Evolutionary conservation across 2,113 vertebrate species (phyloP).

Genomic region (Plectropomus leopardus): DNA sequence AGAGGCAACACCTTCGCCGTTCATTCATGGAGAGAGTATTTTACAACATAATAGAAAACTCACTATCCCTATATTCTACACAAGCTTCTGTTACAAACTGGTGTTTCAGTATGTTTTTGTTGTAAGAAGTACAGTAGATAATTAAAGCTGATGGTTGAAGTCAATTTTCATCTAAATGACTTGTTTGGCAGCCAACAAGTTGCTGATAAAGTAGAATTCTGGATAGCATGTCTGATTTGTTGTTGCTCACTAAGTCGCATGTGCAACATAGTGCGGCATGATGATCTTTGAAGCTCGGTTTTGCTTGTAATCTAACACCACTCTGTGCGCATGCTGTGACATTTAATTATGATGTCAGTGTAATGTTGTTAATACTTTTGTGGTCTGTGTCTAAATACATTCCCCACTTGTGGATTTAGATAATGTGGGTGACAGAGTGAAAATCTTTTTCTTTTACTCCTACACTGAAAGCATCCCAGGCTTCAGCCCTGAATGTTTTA

Average conservation of each 20-base stretch:
- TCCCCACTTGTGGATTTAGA: background rate
- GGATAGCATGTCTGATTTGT: background rate
- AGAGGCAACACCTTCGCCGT: slow-evolving; percentile 10
- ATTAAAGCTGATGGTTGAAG: background rate
- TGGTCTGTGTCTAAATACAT: slow-evolving; percentile 22
- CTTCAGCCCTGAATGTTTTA: no score
- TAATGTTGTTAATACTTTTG: slow-evolving; percentile 19
- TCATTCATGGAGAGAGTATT: slow-evolving; percentile 38
- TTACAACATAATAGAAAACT: background rate
- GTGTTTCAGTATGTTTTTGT: background rate
- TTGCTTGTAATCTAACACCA: slow-evolving; percentile 28
- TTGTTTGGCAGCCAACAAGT: no score
- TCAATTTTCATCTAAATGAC: background rate
- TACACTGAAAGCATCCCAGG: background rate
- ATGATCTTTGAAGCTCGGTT: background rate
- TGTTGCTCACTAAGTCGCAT: background rate
- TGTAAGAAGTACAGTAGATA: background rate
- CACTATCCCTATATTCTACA: background rate
- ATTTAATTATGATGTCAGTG: slow-evolving; percentile 21
- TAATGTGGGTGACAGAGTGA: background rate
- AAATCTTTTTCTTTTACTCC: background rate
- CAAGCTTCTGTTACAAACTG: background rate
- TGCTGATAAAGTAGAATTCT: background rate
- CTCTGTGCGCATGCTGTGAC: slow-evolving; percentile 9
- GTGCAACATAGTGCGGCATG: background rate